Base-by-base conservation (phyloP, 2,888 invertebrate species). In the Ceramica pisi region DNA sequence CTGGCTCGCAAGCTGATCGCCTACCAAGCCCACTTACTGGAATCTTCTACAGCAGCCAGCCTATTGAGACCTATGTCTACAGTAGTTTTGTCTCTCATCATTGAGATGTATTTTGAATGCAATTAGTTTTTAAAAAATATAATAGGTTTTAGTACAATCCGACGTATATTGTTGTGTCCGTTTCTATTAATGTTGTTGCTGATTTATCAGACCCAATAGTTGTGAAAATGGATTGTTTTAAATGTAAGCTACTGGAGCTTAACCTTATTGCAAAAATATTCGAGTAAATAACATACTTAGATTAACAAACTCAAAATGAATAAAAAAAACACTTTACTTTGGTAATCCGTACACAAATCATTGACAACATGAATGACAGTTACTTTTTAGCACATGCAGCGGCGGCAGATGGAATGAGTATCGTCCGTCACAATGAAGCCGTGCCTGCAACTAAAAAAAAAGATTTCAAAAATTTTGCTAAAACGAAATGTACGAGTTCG, bases 391-490 rank as follows among this genome's bases (percentile, higher is more conserved):
- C 19, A 88, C 70, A 48, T 88, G 70, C 21, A 95, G 87, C 7
- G 94, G 68, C 64, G 95, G 95, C 44, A 95, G 80, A 79, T 93
- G 91, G 72, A 95, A 92, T 0, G 92, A 87, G 75, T 94, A 94
- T 38, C 86, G 89, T 0, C 93, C 93, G 46, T 94, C 90, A 8
- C 87, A 82, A 23, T 91, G 87, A 9, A 78, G 82, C 69, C 87
- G 90, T n/a, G 90, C 92, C 86, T 94, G 93, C 68, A 95, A 77
- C 95, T 95, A 86, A 78, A 93, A 92, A 70, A 65, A 60, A 57
- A 23, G 0, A 21, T 19, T 8, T 46, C 72, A 81, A 71, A 41
- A 53, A 63, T 44, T 12, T 41, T 5, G 9, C 9, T 14, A 0
- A 21, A 57, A n/a, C 10, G 19, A 21, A n/a, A 41, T 10, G 16